phyloP scores from a whole-genome alignment of 2,113 vertebrate genomes.

The Alethe diademata region DNA sequence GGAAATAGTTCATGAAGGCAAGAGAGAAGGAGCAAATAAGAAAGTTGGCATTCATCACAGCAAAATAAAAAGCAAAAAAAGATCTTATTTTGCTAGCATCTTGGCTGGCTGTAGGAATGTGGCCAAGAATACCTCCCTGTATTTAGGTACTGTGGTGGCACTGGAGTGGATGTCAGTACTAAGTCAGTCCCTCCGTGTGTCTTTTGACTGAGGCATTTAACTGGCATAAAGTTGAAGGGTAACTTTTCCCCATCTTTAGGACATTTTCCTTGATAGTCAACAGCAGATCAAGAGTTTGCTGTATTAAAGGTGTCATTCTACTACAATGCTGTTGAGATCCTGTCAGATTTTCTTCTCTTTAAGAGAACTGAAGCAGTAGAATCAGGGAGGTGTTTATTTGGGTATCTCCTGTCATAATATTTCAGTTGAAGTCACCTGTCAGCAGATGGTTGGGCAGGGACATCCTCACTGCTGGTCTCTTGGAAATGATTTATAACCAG shows the following conservation, averaged over 20 bases:
- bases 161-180: not conserved
- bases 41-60: not conserved
- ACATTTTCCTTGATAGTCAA: not conserved
- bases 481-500: not conserved
- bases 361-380: not conserved
- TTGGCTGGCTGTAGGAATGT: not conserved
- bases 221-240: not conserved
- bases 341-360: not conserved
- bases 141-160: not conserved
- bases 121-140: not conserved
- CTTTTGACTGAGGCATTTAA: not conserved
- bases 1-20: not conserved
- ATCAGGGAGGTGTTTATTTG: not conserved
- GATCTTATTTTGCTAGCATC: not conserved
- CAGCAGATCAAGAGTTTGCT: not conserved
- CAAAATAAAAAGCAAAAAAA: not conserved
- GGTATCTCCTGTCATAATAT: not conserved
- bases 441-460: not conserved
- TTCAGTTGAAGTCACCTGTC: not conserved
- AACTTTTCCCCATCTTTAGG: not conserved
- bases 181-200: not conserved
- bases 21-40: not conserved
- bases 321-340: not conserved
- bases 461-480: not conserved
- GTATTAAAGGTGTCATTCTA: not conserved